Evolutionary conservation across 2,888 invertebrate genomes (phyloP), one percentile per base, ranked within the genome.

Genomic region (Strigamia maritima): DNA sequence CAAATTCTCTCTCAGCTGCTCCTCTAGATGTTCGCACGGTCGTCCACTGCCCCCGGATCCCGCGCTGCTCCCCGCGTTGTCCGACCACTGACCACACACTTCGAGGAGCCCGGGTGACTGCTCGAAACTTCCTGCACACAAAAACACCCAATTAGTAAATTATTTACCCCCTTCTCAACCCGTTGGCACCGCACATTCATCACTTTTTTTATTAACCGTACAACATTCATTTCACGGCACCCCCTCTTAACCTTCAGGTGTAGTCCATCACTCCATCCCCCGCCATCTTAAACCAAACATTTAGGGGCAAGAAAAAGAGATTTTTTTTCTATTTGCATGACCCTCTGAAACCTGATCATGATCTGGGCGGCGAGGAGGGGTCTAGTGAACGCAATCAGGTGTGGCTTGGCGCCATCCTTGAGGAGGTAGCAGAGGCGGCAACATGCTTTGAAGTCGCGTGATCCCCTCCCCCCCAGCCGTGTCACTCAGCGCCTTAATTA

Each of bases 51-150:
- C 80, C 65, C 83, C 83, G 19, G 83, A 82, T 12, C 83, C 82
- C 74, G 77, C 79, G 24, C 81, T 49, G 14, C 75, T 75, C 1
- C 80, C 77, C 16, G 83, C 83, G 16, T 83, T 84, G 80, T 86
- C 86, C 16, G 86, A 84, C 85, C 85, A 86, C 79, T 84, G 84
- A 28, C 84, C 84, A 82, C 84, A 84, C 80, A 92, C 92, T 86
- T 95, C 95, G 84, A 93, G 90, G 78, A 93, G 87, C 83, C 91
- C 90, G 49, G 95, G 95, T 0, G 95, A 94, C 84, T 95, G 95
- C 85, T 97, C 96, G 85, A 94, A 91, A 84, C 96, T 96, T 85
- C 94, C 94, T 94, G 85, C 76, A 75, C 76, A 75, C 38, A 79
- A 75, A 76, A 54, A 76, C 28, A 79, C 65, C 65, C 65, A 65